phyloP scores from a whole-genome alignment of 2,113 vertebrate genomes.

The Suricata suricatta region DNA sequence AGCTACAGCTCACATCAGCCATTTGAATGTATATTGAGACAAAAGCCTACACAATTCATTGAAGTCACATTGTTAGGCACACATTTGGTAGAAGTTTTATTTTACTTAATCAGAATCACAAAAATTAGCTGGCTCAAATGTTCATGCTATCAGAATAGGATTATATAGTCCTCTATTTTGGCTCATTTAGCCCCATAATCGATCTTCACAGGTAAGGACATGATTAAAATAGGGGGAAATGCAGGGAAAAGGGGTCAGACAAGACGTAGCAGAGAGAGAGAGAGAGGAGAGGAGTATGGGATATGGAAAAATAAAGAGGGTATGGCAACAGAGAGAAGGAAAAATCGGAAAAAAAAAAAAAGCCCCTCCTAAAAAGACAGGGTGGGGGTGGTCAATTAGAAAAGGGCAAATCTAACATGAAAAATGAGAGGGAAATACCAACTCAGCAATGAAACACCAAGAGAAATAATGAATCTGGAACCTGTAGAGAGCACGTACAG shows the following conservation, averaged over 20 bases:
- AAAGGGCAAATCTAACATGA: not conserved
- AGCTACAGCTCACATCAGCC: not conserved
- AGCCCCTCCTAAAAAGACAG: not conserved
- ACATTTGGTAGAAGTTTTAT: not conserved
- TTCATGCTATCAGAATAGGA: not conserved
- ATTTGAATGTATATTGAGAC: not conserved
- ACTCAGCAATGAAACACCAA: not conserved
- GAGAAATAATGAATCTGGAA: not conserved
- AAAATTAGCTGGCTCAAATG: not conserved
- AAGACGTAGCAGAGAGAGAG: not conserved
- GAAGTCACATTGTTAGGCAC: not conserved
- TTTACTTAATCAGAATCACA: not conserved
- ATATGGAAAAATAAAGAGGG: not conserved
- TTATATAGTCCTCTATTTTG: not conserved
- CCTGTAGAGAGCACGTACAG: not conserved
- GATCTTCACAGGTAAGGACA: not conserved
- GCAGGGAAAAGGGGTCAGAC: not conserved
- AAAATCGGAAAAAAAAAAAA: not conserved
- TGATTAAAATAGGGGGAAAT: not conserved
- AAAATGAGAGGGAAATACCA: not conserved
- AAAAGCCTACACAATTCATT: not conserved
- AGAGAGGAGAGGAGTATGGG: not conserved
- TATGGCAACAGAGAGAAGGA: not conserved
- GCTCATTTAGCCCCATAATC: not conserved
- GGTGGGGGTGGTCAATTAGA: not conserved